phyloP scores from a whole-genome alignment of 1,140 invertebrate genomes.

The Trissolcus basalis region DNA sequence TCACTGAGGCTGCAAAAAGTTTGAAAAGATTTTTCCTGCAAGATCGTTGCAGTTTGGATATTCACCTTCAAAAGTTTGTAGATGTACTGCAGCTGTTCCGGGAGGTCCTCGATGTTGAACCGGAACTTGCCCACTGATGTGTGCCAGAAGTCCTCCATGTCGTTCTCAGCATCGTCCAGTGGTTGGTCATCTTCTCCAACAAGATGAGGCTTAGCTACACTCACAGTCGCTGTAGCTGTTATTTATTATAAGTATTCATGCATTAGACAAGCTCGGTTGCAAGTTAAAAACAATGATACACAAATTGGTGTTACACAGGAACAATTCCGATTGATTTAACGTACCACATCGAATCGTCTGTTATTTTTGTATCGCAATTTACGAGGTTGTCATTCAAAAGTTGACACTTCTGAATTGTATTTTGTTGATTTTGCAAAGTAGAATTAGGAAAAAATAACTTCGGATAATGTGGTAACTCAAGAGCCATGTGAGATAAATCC shows the following conservation, averaged over 20 bases:
- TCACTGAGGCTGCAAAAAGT: too few relatives aligned
- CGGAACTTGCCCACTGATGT: slow-evolving; percentile 94
- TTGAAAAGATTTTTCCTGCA: background rate
- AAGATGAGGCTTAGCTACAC: slow-evolving; percentile 81
- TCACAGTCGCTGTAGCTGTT: slow-evolving; percentile 79
- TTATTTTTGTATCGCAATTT: slow-evolving; percentile 6
- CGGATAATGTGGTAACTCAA: slow-evolving; percentile 4
- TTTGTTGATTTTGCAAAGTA: too few relatives aligned
- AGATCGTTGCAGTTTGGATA: background rate
- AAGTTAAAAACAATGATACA: slow-evolving; percentile 51
- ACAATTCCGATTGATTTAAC: slow-evolving; percentile 29
- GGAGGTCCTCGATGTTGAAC: slow-evolving; percentile 93
- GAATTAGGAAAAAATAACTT: slow-evolving; percentile 8
- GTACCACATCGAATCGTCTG: slow-evolving; percentile 19
- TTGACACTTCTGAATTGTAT: too few relatives aligned
- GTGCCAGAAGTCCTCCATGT: slow-evolving; percentile 90
- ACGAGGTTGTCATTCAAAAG: too few relatives aligned
- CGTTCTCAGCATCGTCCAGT: slow-evolving; percentile 81
- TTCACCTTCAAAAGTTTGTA: slow-evolving; percentile 90
- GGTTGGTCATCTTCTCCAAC: slow-evolving; percentile 83
- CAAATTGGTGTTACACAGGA: slow-evolving; percentile 46
- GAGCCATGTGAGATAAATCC: slow-evolving; percentile 19
- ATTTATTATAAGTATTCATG: slow-evolving; percentile 55
- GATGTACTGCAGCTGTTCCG: slow-evolving; percentile 94
- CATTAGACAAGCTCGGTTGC: slow-evolving; percentile 42